Percentiles rank a stretch among this genome's conserved stretches.
Conservation (phyloP, 2,888 invertebrate species). For the Cantharis rustica region DNA sequence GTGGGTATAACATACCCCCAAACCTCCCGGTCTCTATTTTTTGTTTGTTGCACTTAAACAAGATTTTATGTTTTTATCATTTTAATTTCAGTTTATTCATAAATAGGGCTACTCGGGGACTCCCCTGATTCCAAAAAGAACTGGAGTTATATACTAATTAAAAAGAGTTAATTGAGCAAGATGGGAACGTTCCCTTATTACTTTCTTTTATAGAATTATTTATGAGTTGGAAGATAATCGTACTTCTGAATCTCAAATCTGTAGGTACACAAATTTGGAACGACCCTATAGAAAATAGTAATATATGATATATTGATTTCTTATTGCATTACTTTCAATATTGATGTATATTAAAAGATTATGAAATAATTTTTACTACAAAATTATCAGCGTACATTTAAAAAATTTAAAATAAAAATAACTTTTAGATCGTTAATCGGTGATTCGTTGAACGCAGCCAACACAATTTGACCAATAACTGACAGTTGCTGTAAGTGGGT, state of each 20-base stretch:
- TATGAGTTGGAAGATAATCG: not conserved
- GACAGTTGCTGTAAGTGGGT: constrained; percentile 36
- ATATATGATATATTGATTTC: not conserved
- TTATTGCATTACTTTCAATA: not conserved
- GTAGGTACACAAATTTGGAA: not conserved
- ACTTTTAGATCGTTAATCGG: not conserved
- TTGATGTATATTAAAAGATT: not conserved
- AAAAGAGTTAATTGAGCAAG: too few species aligned
- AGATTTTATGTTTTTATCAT: too few species aligned
- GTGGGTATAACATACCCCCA: too few species aligned
- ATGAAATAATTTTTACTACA: not conserved
- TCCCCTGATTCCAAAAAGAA: too few species aligned
- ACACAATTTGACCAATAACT: constrained; percentile 43
- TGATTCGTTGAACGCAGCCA: constrained; percentile 37
- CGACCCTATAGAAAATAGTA: not conserved
- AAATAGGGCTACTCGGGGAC: too few species aligned
- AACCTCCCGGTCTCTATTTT: too few species aligned
- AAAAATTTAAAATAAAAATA: not conserved
- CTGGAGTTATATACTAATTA: too few species aligned
- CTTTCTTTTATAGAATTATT: too few species aligned
- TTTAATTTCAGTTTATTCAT: too few species aligned
- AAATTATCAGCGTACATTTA: not conserved
- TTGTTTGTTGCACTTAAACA: too few species aligned
- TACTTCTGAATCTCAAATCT: too few species aligned
- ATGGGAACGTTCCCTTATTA: too few species aligned